Base-by-base conservation (phyloP, 2,888 invertebrate species). In the Oegoconia quadripuncta region DNA sequence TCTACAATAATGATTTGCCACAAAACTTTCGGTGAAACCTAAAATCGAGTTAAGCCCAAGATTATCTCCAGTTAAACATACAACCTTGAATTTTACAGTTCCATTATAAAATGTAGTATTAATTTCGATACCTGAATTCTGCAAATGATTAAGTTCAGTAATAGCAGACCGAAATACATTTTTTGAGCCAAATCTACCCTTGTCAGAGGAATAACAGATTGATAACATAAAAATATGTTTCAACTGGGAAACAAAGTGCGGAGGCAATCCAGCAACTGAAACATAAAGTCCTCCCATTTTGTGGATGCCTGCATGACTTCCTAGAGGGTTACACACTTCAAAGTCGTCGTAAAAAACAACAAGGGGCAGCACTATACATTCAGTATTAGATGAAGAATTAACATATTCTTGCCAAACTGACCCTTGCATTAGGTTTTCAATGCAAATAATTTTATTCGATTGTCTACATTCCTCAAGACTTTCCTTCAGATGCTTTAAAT, bases 301-400 rank as follows among this genome's bases (percentile, higher is more conserved):
- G 11, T 23, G 23, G 11, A 23, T 23, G 11, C 23, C 23, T 3
- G 23, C 23, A 11, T 38, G 40, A 11, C 41, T 38, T 16, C 44
- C 44, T 11, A 44, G 11, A 3, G 36, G 38, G 11, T 44, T 41
- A 8, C 44, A 40, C 2, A 33, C 23, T 22, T 44, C 44, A 36
- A 36, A 44, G 22, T 44, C 44, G 18, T 44, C 44, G 34, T n/a
- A 23, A 11, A n/a, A 23, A n/a, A 23, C 11, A n/a, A 7, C 11
- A n/a, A 23, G 11, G 11, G 23, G 23, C n/a, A 23, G 11, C 11
- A 23, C 23, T 11, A 23, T 23, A 11, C 11, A 9, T 9, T n/a
- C n/a, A n/a, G n/a, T n/a, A n/a, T n/a, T n/a, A n/a, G n/a, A n/a
- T n/a, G n/a, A n/a, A n/a, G n/a, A n/a, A n/a, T n/a, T n/a, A n/a